Evolutionary conservation across 2,797 vertebrate species (phyloP).

Genomic region (Gadopsis marmoratus): DNA sequence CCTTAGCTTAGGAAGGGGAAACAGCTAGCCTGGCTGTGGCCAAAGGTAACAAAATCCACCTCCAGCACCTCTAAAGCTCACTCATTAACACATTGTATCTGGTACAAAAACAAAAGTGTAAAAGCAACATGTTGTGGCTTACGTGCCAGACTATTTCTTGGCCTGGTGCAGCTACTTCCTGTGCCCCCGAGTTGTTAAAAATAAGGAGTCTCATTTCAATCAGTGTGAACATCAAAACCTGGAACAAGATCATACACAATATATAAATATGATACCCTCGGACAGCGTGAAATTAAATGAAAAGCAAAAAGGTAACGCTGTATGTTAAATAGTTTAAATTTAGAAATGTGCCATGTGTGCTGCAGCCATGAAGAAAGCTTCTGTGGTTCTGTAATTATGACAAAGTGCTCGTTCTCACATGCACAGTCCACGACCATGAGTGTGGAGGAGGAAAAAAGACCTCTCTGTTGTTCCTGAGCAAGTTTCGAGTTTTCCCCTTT

Average conservation of each 20-base stretch:
- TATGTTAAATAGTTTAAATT: not conserved
- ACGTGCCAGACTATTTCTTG: constrained; percentile 4
- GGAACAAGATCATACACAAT: not conserved
- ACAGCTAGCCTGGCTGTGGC: not conserved
- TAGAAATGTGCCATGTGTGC: not conserved
- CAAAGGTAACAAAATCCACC: not conserved
- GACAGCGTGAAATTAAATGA: not conserved
- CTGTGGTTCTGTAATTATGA: constrained; percentile 3
- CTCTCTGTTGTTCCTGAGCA: constrained; percentile 16
- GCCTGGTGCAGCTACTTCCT: not conserved
- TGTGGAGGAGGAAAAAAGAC: not conserved
- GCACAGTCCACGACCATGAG: not conserved
- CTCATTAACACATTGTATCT: not conserved
- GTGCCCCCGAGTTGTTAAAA: not conserved
- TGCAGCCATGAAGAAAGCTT: not conserved
- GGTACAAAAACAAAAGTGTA: constrained; percentile 5
- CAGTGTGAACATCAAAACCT: no score
- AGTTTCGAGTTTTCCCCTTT: constrained; percentile 51
- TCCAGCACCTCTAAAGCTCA: not conserved
- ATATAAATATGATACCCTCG: not conserved
- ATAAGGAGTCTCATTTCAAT: no score
- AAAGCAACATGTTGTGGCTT: constrained; percentile 9
- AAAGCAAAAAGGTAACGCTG: not conserved
- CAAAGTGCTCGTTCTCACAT: not conserved
- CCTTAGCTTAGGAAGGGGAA: not conserved